Percentiles rank a stretch among this genome's conserved stretches.
phyloP scores from a whole-genome alignment of 2,113 vertebrate species.

The Chrysochloris asiatica region DNA sequence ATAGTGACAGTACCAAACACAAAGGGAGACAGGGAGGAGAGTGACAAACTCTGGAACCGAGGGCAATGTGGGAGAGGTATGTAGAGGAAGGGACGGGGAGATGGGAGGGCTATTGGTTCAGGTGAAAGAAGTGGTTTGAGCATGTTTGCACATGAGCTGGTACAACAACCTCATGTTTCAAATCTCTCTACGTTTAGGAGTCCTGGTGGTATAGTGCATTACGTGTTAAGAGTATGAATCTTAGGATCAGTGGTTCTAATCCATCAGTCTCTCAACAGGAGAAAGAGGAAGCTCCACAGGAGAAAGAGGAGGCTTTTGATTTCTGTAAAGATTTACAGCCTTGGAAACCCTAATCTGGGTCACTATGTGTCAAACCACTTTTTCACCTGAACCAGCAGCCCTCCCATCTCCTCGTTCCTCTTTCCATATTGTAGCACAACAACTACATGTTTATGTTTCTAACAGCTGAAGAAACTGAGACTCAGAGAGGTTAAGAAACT shows the following conservation, averaged over 20 bases:
- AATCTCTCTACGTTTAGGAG: background rate
- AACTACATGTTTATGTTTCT: background rate
- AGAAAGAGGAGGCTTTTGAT: too few relatives aligned
- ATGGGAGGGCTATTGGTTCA: background rate
- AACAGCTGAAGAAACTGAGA: constrained; percentile 14
- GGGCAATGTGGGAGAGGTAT: background rate
- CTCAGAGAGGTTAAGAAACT: background rate
- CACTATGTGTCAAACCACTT: too few relatives aligned
- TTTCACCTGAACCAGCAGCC: too few relatives aligned
- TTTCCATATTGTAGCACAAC: too few relatives aligned
- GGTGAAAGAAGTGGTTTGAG: background rate
- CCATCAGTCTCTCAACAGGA: too few relatives aligned
- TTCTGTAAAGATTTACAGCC: too few relatives aligned
- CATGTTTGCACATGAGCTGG: background rate
- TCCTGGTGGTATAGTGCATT: too few relatives aligned
- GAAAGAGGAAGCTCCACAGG: too few relatives aligned
- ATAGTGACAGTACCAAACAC: background rate
- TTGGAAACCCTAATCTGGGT: too few relatives aligned
- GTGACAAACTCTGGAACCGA: background rate
- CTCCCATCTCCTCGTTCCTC: too few relatives aligned
- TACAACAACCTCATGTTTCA: background rate
- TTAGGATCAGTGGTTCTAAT: too few relatives aligned
- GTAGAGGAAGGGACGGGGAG: background rate
- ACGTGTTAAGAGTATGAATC: too few relatives aligned
- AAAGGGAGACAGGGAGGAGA: background rate